Percentiles rank a stretch among this genome's conserved stretches.
Evolutionary conservation across 2,888 invertebrate species (phyloP).

Genomic region (Drosophila greeni): DNA sequence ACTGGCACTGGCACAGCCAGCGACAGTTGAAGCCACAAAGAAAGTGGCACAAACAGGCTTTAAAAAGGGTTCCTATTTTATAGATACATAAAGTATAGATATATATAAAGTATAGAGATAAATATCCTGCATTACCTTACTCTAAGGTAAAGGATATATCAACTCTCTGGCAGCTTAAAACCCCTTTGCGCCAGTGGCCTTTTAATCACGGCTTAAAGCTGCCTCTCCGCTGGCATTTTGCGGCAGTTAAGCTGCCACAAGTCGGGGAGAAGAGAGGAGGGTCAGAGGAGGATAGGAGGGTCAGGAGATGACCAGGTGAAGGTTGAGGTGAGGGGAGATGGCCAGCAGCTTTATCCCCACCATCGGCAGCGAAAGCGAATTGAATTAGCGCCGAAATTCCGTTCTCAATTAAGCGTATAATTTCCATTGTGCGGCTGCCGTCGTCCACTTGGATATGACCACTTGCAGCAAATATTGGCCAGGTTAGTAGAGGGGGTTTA

Average conservation of each 20-base stretch:
- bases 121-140: too few relatives aligned
- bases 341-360: background rate
- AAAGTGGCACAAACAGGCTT: background rate
- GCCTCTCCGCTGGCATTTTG: background rate
- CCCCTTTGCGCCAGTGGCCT: background rate
- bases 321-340: too few relatives aligned
- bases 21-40: constrained; percentile 7
- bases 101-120: too few relatives aligned
- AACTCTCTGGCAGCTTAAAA: background rate
- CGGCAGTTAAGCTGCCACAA: constrained; percentile 21
- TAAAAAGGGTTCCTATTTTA: too few relatives aligned
- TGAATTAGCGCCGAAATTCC: constrained; percentile 63
- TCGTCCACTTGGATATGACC: constrained; percentile 26
- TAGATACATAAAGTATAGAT: too few relatives aligned
- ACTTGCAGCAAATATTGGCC: constrained; percentile 43
- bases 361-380: constrained; percentile 43
- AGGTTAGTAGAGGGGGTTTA: constrained; percentile 13
- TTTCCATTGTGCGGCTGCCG: constrained; percentile 38
- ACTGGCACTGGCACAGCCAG: constrained; percentile 12
- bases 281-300: too few relatives aligned
- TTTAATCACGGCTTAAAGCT: constrained; percentile 2
- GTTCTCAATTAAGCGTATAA: constrained; percentile 64
- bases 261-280: background rate
- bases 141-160: too few relatives aligned
- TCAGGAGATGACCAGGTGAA: too few relatives aligned